Percentiles rank a stretch among this genome's conserved stretches.
Conservation (phyloP, 1,140 invertebrate genomes). For the Drosophila melanica region DNA sequence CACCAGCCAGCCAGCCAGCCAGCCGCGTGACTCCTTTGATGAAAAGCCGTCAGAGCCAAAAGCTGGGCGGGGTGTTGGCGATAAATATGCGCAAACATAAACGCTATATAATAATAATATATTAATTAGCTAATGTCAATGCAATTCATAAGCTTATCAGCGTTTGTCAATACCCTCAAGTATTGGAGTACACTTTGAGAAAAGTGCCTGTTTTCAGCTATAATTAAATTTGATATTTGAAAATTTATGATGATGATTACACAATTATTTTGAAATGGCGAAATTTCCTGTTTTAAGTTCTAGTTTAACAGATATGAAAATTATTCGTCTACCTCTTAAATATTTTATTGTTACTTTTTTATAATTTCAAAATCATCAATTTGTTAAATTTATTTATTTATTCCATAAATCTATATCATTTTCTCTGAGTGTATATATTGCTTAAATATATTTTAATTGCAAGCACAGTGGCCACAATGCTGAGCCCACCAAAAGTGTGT, state of each 20-base stretch:
- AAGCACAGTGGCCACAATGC: conserved; percentile 54
- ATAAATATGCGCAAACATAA: conserved; percentile 55
- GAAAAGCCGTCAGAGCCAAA: conserved; percentile 67
- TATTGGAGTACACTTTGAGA: too few relatives aligned
- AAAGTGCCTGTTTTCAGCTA: too few relatives aligned
- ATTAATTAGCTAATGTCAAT: conserved; percentile 48
- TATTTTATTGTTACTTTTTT: too few relatives aligned
- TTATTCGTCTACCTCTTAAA: too few relatives aligned
- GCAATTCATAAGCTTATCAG: conserved; percentile 1
- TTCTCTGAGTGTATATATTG: conserved; percentile 50
- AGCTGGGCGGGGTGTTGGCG: conserved; percentile 61
- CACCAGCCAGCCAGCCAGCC: conserved; percentile 6
- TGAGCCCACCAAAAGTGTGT: conserved; percentile 79
- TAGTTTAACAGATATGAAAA: too few relatives aligned
- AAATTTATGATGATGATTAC: too few relatives aligned
- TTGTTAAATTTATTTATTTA: too few relatives aligned
- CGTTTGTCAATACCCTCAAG: background rate
- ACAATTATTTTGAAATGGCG: too few relatives aligned
- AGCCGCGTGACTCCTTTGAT: conserved; percentile 72
- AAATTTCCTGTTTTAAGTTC: too few relatives aligned
- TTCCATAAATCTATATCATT: too few relatives aligned
- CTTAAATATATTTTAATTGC: conserved; percentile 77
- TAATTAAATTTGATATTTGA: too few relatives aligned
- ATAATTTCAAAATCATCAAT: too few relatives aligned
- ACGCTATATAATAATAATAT: conserved; percentile 37